A percentile compares a stretch with the other conserved stretches of the same genome.
Conservation (phyloP, 2,113 vertebrate genomes). For the Sturnus vulgaris region DNA sequence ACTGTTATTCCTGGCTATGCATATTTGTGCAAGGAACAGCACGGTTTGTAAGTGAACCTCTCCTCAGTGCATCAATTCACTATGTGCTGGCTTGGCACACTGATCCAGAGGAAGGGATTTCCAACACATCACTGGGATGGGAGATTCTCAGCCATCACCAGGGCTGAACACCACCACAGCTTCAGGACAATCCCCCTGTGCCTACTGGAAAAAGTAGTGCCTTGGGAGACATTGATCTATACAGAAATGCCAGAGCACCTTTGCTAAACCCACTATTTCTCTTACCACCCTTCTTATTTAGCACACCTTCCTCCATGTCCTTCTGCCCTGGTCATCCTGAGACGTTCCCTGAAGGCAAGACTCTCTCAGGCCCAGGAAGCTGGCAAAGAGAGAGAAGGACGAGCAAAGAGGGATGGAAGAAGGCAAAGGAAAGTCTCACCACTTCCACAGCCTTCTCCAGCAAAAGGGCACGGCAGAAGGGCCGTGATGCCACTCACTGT, state of each 20-base stretch:
- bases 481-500: fast-evolving
- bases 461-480: neutral
- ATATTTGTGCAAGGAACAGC: neutral
- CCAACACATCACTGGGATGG: fast-evolving
- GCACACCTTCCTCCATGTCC: neutral
- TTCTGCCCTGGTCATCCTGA: neutral
- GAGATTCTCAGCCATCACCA: neutral
- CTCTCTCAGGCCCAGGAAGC: neutral
- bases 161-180: fast-evolving
- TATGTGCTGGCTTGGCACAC: fast-evolving
- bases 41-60: neutral
- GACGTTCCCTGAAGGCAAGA: neutral
- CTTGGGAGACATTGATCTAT: neutral
- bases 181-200: neutral
- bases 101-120: neutral
- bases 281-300: neutral
- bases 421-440: neutral
- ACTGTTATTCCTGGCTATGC: neutral
- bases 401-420: neutral
- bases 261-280: neutral
- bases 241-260: neutral
- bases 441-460: neutral
- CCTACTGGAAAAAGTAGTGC: neutral
- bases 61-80: neutral
- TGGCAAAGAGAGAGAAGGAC: neutral